Evolutionary conservation across 2,797 vertebrate species (phyloP).

Genomic region (Acomys russatus): DNA sequence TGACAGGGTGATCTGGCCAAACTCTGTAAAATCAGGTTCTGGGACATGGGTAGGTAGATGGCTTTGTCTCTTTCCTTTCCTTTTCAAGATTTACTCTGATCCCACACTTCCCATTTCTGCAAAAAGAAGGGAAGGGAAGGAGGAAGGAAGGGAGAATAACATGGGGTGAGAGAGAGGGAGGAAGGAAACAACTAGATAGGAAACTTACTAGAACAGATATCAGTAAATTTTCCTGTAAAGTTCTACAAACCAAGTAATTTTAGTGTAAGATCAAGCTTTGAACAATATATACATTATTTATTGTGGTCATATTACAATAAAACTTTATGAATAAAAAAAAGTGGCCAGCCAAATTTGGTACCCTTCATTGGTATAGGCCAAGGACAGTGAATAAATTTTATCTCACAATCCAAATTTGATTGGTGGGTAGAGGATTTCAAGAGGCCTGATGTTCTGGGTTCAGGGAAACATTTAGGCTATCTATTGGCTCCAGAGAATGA

Average conservation of each 20-base stretch:
- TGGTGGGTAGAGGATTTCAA: not conserved
- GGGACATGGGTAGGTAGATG: accelerated
- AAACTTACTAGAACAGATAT: not conserved
- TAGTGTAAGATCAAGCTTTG: not conserved
- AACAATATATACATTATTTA: not conserved
- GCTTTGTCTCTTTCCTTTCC: not conserved
- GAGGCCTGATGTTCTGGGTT: not conserved
- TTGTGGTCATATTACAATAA: not conserved
- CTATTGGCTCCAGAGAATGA: not conserved
- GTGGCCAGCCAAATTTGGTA: not conserved
- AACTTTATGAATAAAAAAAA: conserved; percentile 42
- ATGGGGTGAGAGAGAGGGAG: too few relatives aligned
- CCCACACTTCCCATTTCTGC: not conserved
- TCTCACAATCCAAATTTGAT: not conserved
- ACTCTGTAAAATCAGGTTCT: not conserved
- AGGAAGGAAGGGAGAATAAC: not conserved
- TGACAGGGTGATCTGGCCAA: not conserved
- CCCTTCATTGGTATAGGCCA: not conserved
- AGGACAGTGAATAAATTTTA: conserved; percentile 21
- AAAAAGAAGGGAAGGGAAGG: not conserved
- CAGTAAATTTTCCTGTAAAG: not conserved
- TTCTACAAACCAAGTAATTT: not conserved
- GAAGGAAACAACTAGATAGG: not conserved
- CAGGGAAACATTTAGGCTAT: not conserved
- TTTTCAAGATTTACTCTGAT: not conserved